Evolutionary conservation across 2,888 invertebrate species (phyloP).

Genomic region (Dryomyza anilis): DNA sequence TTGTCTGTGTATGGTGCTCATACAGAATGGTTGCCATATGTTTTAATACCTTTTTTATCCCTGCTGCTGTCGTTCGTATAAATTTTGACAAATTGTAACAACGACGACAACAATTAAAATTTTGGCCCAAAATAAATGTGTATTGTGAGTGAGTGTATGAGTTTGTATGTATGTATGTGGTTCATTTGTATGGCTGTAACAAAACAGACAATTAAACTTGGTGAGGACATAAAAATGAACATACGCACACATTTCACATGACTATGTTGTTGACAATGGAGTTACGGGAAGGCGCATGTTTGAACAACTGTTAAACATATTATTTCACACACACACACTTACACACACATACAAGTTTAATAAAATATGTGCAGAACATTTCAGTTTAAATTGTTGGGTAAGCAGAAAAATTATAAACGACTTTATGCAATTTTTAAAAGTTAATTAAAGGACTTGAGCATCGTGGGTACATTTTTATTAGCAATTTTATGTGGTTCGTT

Average conservation of each 20-base stretch:
- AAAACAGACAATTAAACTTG: neutral
- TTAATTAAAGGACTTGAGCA: too few relatives aligned
- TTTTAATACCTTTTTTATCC: neutral
- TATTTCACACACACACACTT: neutral
- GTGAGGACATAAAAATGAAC: neutral
- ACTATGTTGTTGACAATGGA: too few relatives aligned
- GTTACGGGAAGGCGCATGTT: neutral
- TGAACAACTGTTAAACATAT: neutral
- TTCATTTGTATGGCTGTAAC: neutral
- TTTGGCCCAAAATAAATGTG: neutral
- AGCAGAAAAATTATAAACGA: too few relatives aligned
- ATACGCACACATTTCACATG: too few relatives aligned
- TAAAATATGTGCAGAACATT: neutral
- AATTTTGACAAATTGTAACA: conserved; percentile 24
- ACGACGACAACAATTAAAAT: conserved; percentile 18
- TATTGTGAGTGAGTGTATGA: neutral
- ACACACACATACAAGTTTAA: neutral
- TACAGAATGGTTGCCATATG: too few relatives aligned
- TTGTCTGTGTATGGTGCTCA: too few relatives aligned
- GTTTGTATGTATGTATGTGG: neutral
- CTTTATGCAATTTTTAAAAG: too few relatives aligned
- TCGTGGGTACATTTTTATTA: too few relatives aligned
- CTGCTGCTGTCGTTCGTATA: neutral
- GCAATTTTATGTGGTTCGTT: too few relatives aligned
- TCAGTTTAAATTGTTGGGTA: too few relatives aligned